phyloP scores from a whole-genome alignment of 2,797 vertebrate genomes.

The Pachyuromys duprasi region DNA sequence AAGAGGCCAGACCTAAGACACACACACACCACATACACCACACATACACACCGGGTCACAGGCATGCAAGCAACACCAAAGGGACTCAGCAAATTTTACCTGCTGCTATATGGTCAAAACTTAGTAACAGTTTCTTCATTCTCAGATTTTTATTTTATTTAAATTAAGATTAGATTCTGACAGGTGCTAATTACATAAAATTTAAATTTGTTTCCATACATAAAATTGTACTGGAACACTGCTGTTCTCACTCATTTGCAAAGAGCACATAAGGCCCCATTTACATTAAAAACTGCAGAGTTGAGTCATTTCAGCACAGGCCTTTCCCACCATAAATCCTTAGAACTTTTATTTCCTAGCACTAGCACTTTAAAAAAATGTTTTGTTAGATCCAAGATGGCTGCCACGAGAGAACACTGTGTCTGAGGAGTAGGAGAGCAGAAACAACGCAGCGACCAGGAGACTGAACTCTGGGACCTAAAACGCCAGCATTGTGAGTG shows the following conservation, averaged over 20 bases:
- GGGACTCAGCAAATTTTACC: neutral
- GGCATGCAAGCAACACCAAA: neutral
- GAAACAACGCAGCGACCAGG: too few species aligned
- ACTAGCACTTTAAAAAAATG: too few species aligned
- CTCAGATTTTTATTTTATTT: neutral
- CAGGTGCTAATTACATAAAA: neutral
- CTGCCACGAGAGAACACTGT: too few species aligned
- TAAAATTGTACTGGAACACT: neutral
- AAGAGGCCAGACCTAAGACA: neutral
- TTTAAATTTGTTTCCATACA: neutral
- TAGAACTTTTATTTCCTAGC: neutral
- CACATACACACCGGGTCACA: neutral
- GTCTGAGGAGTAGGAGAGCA: too few species aligned
- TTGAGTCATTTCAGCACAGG: neutral
- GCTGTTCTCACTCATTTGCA: accelerated
- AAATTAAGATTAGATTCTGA: neutral
- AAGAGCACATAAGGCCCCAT: neutral
- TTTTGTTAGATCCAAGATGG: too few species aligned
- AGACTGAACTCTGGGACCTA: too few species aligned
- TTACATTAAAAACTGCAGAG: neutral
- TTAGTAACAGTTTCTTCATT: neutral
- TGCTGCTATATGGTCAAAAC: neutral
- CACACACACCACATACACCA: neutral
- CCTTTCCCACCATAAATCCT: neutral
- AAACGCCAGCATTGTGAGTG: too few species aligned